phyloP scores from a whole-genome alignment of 37 sponge, comb jelly and placozoan genomes.

The Lycopodina hypogea region DNA sequence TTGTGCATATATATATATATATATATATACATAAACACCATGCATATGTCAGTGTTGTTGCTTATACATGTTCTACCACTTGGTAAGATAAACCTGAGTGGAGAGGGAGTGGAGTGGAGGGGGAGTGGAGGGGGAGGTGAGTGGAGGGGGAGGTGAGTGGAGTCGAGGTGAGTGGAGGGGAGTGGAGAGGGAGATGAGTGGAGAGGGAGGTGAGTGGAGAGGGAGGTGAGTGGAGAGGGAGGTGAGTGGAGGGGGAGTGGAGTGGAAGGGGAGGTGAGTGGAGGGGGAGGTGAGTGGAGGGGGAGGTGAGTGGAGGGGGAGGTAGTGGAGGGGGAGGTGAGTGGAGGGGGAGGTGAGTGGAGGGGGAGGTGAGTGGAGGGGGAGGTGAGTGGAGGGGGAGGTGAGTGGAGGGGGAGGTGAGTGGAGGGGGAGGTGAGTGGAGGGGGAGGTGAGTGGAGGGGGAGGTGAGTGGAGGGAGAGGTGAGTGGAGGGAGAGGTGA shows the following conservation, averaged over 20 bases:
- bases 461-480: neutral
- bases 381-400: neutral
- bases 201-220: neutral
- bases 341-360: neutral
- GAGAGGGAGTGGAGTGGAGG: too few relatives aligned
- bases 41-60: too few relatives aligned
- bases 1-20: too few relatives aligned
- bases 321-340: slow-evolving; percentile 6
- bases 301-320: neutral
- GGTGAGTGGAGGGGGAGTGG: neutral
- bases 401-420: neutral
- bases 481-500: slow-evolving; percentile 33
- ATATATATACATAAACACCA: too few relatives aligned
- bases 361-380: neutral
- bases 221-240: too few relatives aligned
- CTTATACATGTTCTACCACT: too few relatives aligned
- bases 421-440: neutral
- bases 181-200: neutral
- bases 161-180: neutral
- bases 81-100: too few relatives aligned
- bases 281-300: slow-evolving; percentile 58
- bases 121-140: neutral
- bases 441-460: neutral
- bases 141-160: too few relatives aligned
- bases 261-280: neutral